Evolutionary conservation across 2,113 vertebrate genomes (phyloP).

Genomic region (Cygnus atratus): DNA sequence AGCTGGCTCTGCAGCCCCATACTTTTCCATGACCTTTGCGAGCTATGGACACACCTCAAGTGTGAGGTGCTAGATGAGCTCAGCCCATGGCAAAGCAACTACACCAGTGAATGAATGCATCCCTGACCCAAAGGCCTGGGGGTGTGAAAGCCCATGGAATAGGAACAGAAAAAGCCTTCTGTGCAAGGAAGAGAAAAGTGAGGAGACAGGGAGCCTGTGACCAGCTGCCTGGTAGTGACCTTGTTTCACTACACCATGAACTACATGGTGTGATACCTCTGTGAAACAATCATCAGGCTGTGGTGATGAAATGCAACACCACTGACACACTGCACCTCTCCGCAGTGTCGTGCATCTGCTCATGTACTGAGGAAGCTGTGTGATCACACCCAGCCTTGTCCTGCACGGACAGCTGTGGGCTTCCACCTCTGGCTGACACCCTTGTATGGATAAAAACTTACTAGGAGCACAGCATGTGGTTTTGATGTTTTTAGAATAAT

Average conservation of each 20-base stretch:
- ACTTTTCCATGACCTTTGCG: not conserved
- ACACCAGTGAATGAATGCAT: rapidly evolving
- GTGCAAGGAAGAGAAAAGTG: not conserved
- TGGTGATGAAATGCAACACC: not conserved
- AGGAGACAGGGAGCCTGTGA: not conserved
- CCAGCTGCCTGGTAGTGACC: too few relatives aligned
- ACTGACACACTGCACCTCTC: not conserved
- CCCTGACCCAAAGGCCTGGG: not conserved
- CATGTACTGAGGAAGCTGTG: not conserved
- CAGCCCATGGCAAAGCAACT: not conserved
- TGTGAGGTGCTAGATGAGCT: not conserved
- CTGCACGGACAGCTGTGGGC: not conserved
- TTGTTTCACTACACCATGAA: not conserved
- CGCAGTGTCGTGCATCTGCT: rapidly evolving
- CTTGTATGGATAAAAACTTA: not conserved
- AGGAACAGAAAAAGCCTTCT: not conserved
- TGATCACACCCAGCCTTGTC: not conserved
- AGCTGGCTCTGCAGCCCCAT: not conserved
- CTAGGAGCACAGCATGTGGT: not conserved
- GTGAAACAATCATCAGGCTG: rapidly evolving
- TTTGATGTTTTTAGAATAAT: not conserved
- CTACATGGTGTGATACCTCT: not conserved
- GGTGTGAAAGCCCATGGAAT: not conserved
- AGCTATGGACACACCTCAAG: not conserved
- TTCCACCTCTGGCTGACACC: not conserved